A percentile compares a stretch with the other conserved stretches of the same genome.
Evolutionary conservation across 1,140 invertebrate genomes (phyloP).

Genomic region (Lucilia sericata): DNA sequence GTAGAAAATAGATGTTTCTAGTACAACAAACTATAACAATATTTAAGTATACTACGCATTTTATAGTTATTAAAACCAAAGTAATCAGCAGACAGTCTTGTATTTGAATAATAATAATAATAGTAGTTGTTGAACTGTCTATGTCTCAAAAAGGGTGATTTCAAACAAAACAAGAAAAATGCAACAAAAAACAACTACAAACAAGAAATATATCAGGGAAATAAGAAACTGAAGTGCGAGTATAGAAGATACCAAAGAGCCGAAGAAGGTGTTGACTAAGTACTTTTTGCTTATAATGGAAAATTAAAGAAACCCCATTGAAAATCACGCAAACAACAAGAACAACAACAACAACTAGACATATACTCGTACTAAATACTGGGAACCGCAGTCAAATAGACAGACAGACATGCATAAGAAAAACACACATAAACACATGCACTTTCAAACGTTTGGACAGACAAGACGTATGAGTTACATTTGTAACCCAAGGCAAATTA

Average conservation of each 20-base stretch:
- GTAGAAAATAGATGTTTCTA: slow-evolving; percentile 8
- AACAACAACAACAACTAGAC: not conserved
- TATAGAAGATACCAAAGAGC: not conserved
- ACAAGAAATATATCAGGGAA: no score
- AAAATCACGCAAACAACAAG: not conserved
- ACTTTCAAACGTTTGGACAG: not conserved
- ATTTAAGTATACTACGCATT: slow-evolving; percentile 6
- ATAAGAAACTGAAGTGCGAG: no score
- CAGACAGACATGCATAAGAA: not conserved
- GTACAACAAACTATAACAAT: slow-evolving; percentile 21
- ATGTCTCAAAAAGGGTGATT: slow-evolving; percentile 29
- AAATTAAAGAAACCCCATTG: slow-evolving; percentile 26
- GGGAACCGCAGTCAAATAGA: not conserved
- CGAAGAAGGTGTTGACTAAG: slow-evolving; percentile 26
- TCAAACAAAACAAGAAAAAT: not conserved
- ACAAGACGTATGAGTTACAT: slow-evolving; percentile 11
- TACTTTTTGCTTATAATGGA: slow-evolving; percentile 2
- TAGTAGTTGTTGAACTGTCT: slow-evolving; percentile 28
- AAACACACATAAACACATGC: not conserved
- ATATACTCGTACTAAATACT: no score
- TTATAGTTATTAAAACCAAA: slow-evolving; percentile 24
- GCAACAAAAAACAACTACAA: not conserved
- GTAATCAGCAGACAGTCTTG: not conserved
- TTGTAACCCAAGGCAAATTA: slow-evolving; percentile 12
- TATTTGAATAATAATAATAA: not conserved